Base-by-base conservation (phyloP, 2,113 vertebrate species). In the Tragelaphus buxtoni region DNA sequence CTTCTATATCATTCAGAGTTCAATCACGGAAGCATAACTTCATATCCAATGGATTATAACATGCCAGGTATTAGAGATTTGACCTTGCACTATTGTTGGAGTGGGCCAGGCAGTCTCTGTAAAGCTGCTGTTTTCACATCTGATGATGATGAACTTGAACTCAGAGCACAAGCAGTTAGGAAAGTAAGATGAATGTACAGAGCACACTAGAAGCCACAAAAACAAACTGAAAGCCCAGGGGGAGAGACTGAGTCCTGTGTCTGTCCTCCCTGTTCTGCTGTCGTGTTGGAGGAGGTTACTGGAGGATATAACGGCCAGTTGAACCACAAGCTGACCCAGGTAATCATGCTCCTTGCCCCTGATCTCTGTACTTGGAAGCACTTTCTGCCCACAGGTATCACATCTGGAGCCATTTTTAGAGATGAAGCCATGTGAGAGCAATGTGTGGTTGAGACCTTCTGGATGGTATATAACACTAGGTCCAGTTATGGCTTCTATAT, bases 381-480 rank as follows among this genome's bases (percentile, higher is more conserved):
- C 3, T 3, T 35, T 55, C 35, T 65, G 20, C 20, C 30, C 20
- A 14, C 28, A 3, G 1, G 45, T 82, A 24, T 17, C 28, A 30
- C 18, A 82, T 35, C 2, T 22, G 30, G 53, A 85, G 32, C 14
- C 26, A 5, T 14, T 56, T 88, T 74, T 39, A 74, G 18, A 30
- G 35, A 9, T 8, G 0, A 17, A 30, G 2, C 3, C 35, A 10
- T 32, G 45, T 51, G 45, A 86, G 11, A 58, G 49, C 3, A 7
- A 22, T 10, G 47, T 35, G 39, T 47, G 14, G 30, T 47, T 28
- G 1, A 47, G 16, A 7, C 28, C 49, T 18, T 56, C 39, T 47
- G 11, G 49, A 16, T 10, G 5, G 8, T 11, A 10, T 0, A 55
- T 0, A 12, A 2, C 11, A 16, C 49, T 65, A 49, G 65, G 10